phyloP scores from a whole-genome alignment of 1,140 invertebrate species.

The Drosophila jambulina region DNA sequence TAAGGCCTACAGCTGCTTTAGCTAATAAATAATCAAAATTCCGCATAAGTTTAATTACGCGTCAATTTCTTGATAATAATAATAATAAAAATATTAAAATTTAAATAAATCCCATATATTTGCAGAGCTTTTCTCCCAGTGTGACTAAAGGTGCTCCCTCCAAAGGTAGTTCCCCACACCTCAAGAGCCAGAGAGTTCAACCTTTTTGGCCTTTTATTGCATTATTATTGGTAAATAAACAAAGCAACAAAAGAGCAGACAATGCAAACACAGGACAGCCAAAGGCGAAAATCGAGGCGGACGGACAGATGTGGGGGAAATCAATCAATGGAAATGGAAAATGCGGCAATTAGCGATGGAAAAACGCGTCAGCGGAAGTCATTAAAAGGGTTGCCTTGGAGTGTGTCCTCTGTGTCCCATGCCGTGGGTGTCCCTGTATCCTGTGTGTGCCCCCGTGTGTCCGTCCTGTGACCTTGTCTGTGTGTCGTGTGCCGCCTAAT shows the following conservation, averaged over 20 bases:
- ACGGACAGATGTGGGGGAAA: constrained; percentile 29
- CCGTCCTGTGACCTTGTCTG: constrained; percentile 12
- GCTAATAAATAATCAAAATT: too few relatives aligned
- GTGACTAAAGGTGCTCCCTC: background rate
- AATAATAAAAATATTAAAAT: too few relatives aligned
- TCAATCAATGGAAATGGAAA: constrained; percentile 66
- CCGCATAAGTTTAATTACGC: too few relatives aligned
- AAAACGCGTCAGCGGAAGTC: constrained; percentile 60
- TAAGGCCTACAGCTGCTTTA: too few relatives aligned
- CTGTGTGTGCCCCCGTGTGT: background rate
- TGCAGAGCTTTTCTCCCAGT: background rate
- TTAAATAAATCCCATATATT: background rate
- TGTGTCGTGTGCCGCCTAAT: constrained; percentile 66
- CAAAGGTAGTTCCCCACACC: background rate
- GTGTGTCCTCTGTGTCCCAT: constrained; percentile 31
- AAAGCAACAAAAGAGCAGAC: constrained; percentile 22
- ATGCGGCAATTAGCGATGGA: constrained; percentile 60
- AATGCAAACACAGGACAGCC: constrained; percentile 23
- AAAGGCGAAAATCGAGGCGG: background rate
- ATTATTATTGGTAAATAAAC: constrained; percentile 75
- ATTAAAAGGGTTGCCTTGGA: constrained; percentile 72
- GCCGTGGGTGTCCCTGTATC: background rate
- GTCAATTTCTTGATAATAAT: too few relatives aligned
- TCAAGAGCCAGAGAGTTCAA: constrained; percentile 18
- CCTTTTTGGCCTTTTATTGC: constrained; percentile 62